Evolutionary conservation across 2,797 vertebrate genomes (phyloP), one percentile per base, ranked within the genome.

Genomic region (Microctenopoma stevenorrisi): DNA sequence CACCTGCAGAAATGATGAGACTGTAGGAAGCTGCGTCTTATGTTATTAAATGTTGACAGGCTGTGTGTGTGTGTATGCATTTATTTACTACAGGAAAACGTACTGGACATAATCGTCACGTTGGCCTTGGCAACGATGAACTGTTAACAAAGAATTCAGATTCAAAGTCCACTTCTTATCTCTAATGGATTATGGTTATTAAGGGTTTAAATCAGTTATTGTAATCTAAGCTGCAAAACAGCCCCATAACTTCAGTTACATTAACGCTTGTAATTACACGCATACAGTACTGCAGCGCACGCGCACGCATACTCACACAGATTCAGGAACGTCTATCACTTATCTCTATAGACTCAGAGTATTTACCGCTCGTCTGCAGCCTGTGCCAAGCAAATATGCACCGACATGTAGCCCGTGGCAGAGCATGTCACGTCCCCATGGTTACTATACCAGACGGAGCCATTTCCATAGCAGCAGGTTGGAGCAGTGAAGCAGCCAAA

Each of bases 391-490:
- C 64, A 84, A 82, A 84, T 73, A 65, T 58, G 49, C 55, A 8
- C 50, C 13, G 50, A 71, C 73, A 51, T 33, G 68, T 62, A 60
- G 57, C 65, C 18, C 0, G 52, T 15, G 28, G 58, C 55, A 40
- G 18, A 14, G 74, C 37, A 14, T 63, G 77, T 68, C 15, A 0
- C 44, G 1, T 86, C 74, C 22, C 85, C 66, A 72, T 74, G 72
- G 84, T 72, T 60, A 68, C 86, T 80, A 64, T 83, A 79, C 81
- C 84, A 86, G 82, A 76, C 61, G 0, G 60, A 48, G 71, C 50
- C 64, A 61, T 71, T 28, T 56, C 82, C 66, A 72, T 85, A 49
- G 71, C 67, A 83, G 76, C 78, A 65, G 64, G 72, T 72, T n/a
- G 51, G 18, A 22, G 49, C 67, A 35, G 42, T 55, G 44, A 25